These are phyloP conservation scores for Parnassius apollo DNA, from an alignment of 2,888 invertebrate genomes.

Conservation along the genomic window DNA sequence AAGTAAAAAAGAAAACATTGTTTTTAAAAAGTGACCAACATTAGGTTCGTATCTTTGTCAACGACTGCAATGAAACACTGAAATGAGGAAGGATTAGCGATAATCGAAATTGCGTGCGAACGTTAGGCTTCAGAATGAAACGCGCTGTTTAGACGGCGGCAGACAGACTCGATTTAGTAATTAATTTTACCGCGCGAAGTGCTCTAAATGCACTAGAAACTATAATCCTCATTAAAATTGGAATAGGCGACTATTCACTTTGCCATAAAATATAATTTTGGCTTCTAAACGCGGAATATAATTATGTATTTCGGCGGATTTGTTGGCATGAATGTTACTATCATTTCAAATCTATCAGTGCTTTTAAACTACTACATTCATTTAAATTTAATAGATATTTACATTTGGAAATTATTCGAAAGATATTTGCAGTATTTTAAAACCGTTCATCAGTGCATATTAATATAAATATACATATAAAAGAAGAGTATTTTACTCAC, in stretches of 20 bases:
- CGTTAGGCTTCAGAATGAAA: slow-evolving; percentile 57
- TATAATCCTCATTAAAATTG: slow-evolving; percentile 79
- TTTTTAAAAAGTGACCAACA: background rate
- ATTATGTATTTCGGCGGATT: slow-evolving; percentile 55
- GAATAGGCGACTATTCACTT: slow-evolving; percentile 74
- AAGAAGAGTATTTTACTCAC: too few relatives aligned
- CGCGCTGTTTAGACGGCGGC: slow-evolving; percentile 52
- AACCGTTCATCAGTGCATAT: too few relatives aligned
- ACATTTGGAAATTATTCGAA: too few relatives aligned
- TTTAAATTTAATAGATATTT: too few relatives aligned
- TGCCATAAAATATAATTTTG: slow-evolving; percentile 74
- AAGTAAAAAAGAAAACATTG: background rate
- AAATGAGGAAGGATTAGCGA: slow-evolving; percentile 42
- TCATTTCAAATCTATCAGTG: background rate
- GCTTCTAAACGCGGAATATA: slow-evolving; percentile 69
- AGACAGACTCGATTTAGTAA: slow-evolving; percentile 75
- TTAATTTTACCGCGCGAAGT: slow-evolving; percentile 77
- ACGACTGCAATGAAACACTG: slow-evolving; percentile 18
- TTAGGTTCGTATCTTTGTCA: background rate
- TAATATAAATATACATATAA: too few relatives aligned
- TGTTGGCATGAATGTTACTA: background rate
- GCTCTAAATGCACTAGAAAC: slow-evolving; percentile 78
- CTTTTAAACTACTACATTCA: background rate
- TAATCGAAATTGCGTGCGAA: slow-evolving; percentile 46
- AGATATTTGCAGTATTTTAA: too few relatives aligned